Conservation (phyloP, 2,113 vertebrate genomes). For the Carettochelys insculpta region DNA sequence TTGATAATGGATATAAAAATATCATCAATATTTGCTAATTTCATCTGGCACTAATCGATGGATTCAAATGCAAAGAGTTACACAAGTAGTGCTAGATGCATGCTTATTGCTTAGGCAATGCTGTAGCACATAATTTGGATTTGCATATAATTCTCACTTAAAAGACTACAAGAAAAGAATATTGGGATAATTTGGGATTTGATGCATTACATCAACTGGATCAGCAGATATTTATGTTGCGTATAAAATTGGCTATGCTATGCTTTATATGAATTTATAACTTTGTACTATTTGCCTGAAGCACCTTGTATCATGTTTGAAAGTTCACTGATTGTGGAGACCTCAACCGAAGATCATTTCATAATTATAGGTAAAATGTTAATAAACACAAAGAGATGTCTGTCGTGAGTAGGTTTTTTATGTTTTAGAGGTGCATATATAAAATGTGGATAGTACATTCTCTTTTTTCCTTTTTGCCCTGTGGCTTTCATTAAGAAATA, state of each 20-base stretch:
- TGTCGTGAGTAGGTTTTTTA: background rate
- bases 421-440: background rate
- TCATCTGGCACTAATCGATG: background rate
- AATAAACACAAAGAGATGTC: constrained; percentile 18
- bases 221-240: background rate
- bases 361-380: constrained; percentile 38
- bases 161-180: background rate
- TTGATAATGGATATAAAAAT: background rate
- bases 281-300: constrained; percentile 28
- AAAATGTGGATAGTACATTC: constrained; percentile 19
- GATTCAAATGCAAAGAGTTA: background rate
- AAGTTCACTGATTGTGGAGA: constrained; percentile 33
- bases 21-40: background rate
- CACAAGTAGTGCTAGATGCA: background rate
- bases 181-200: constrained; percentile 6
- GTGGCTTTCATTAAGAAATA: background rate
- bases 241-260: background rate
- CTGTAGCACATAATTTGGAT: background rate
- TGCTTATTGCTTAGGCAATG: background rate
- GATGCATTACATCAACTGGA: background rate
- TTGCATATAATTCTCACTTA: background rate
- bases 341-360: constrained; percentile 33
- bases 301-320: background rate
- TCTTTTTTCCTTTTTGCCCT: background rate
- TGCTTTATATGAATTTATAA: constrained; percentile 29